These are phyloP conservation scores for Pseudoips prasinana DNA, from an alignment of 2,888 invertebrate species.

Conservation along the genomic window DNA sequence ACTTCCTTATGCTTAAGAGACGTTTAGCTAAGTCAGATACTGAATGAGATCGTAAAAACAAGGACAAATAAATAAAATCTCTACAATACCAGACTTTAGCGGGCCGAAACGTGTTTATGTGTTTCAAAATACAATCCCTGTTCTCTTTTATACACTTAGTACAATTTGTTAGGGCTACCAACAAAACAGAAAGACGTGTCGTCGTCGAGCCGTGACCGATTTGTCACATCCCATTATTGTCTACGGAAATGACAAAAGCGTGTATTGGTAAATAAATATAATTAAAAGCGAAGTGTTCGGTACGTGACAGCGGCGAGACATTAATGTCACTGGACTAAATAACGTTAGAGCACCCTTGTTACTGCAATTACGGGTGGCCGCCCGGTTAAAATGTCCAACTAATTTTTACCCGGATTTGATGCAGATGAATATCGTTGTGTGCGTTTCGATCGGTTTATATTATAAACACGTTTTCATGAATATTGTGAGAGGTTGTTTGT, in stretches of 20 bases:
- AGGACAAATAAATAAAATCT: too few species aligned
- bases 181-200: conserved; percentile 4
- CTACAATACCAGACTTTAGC: too few species aligned
- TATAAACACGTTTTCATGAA: too few species aligned
- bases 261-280: conserved; percentile 65
- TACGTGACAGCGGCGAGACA: conserved; percentile 62
- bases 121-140: too few species aligned
- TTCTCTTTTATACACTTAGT: too few species aligned
- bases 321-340: conserved; percentile 72
- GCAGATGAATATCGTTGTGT: conserved; percentile 36
- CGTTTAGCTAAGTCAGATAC: too few species aligned
- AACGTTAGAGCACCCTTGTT: conserved; percentile 77
- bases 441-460: too few species aligned
- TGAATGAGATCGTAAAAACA: too few species aligned
- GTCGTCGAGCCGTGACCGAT: conserved; percentile 5
- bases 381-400: conserved; percentile 56
- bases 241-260: conserved; percentile 41
- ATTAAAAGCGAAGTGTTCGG: conserved; percentile 61
- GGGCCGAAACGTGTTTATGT: too few species aligned
- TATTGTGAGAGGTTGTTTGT: too few species aligned
- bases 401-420: conserved; percentile 60
- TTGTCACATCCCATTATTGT: conserved; percentile 21
- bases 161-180: not conserved
- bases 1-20: too few species aligned
- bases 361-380: conserved; percentile 64